A percentile compares a stretch with the other conserved stretches of the same genome.
phyloP scores from a whole-genome alignment of 2,113 vertebrate species.

The Benitochromis conjunctus region DNA sequence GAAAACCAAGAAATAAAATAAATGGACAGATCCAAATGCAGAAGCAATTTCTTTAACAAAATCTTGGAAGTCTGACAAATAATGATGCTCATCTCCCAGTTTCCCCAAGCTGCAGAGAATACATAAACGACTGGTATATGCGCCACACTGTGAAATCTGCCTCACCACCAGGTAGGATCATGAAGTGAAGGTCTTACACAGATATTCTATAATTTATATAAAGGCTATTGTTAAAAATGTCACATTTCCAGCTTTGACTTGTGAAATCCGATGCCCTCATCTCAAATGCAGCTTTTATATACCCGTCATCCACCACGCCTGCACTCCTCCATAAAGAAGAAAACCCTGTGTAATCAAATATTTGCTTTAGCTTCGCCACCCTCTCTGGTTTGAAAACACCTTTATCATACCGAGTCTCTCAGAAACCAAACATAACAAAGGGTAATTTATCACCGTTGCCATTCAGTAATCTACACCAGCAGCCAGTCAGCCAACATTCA shows the following conservation, averaged over 20 bases:
- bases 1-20: neutral
- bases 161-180: neutral
- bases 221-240: neutral
- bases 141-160: neutral
- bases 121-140: neutral
- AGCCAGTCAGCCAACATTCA: neutral
- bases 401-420: neutral
- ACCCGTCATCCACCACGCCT: neutral
- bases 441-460: neutral
- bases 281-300: neutral
- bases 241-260: neutral
- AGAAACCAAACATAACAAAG: neutral
- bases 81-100: neutral
- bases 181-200: neutral
- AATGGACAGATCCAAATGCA: neutral
- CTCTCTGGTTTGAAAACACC: neutral
- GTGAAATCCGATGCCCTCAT: neutral
- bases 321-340: neutral
- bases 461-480: neutral
- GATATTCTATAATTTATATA: neutral
- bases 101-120: neutral
- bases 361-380: neutral
- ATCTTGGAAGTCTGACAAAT: neutral
- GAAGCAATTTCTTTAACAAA: neutral
- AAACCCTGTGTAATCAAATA: neutral